Evolutionary conservation across 1,140 invertebrate genomes (phyloP).

Genomic region (Scaptomyza montana): DNA sequence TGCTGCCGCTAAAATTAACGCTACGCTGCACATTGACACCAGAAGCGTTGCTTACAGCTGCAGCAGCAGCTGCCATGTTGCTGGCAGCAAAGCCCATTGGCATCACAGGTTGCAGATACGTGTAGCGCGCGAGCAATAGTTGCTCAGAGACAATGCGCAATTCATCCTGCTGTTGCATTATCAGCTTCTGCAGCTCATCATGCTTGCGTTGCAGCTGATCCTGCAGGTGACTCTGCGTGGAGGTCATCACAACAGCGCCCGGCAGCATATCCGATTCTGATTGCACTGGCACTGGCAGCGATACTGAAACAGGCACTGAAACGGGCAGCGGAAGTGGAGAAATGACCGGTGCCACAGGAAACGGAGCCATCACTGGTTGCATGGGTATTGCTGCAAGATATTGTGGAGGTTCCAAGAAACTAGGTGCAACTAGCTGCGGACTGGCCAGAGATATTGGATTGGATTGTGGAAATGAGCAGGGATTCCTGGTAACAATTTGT

Average conservation of each 20-base stretch:
- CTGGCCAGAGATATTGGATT: constrained; percentile 55
- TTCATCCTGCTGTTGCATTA: constrained; percentile 94
- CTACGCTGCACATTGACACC: constrained; percentile 48
- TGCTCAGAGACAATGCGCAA: constrained; percentile 92
- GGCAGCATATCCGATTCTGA: constrained; percentile 64
- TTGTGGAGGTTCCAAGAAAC: constrained; percentile 86
- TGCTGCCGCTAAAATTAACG: constrained; percentile 63
- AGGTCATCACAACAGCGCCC: constrained; percentile 84
- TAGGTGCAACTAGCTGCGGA: constrained; percentile 77
- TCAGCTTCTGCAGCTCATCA: constrained; percentile 92
- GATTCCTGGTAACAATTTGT: constrained; percentile 55
- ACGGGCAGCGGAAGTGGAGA: constrained; percentile 77
- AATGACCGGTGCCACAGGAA: constrained; percentile 79
- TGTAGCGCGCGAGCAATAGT: constrained; percentile 91
- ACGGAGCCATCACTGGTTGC: constrained; percentile 85
- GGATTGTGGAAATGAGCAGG: constrained; percentile 68
- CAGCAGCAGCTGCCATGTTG: constrained; percentile 73
- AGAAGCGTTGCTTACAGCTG: constrained; percentile 21
- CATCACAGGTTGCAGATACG: constrained; percentile 86
- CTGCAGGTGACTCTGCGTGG: constrained; percentile 88
- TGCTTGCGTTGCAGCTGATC: constrained; percentile 93
- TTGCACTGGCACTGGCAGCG: constrained; percentile 48
- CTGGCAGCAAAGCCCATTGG: constrained; percentile 85
- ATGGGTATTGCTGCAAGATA: constrained; percentile 87
- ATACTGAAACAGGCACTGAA: constrained; percentile 73